These are phyloP conservation scores for Onthophagus sagittarius DNA, from an alignment of 2,888 invertebrate species.

Conservation along the genomic window DNA sequence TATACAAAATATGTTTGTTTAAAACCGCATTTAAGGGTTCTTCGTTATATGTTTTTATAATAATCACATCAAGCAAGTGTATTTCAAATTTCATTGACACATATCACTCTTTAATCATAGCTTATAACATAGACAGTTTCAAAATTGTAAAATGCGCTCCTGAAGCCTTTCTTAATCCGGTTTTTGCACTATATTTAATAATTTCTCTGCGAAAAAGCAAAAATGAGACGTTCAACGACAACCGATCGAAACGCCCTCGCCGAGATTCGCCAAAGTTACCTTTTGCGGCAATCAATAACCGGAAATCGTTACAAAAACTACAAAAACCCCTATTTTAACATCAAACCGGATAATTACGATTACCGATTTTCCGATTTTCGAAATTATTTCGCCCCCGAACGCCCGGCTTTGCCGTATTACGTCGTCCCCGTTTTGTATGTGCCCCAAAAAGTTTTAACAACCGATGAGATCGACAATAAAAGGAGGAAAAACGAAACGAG, in stretches of 20 bases:
- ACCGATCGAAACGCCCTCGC: background rate
- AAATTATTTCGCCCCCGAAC: background rate
- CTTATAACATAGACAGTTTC: background rate
- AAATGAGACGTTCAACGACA: background rate
- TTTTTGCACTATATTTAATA: background rate
- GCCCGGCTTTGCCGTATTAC: constrained; percentile 27
- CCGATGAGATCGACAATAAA: constrained; percentile 12
- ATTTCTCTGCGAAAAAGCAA: background rate
- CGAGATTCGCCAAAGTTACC: background rate
- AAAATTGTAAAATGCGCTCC: background rate
- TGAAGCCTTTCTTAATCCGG: background rate
- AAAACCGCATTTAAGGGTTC: too few relatives aligned
- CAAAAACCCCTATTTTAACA: background rate
- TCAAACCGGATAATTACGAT: constrained; percentile 7
- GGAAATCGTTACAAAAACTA: background rate
- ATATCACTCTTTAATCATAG: too few relatives aligned
- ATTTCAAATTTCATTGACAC: background rate
- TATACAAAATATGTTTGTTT: too few relatives aligned
- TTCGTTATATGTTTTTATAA: too few relatives aligned
- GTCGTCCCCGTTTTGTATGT: constrained; percentile 33
- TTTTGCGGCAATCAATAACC: background rate
- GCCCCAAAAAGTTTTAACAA: constrained; percentile 26
- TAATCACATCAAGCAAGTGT: too few relatives aligned
- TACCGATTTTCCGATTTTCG: background rate
- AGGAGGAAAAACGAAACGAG: background rate